These are phyloP conservation scores for Galaxias olidus DNA, from an alignment of 2,797 vertebrate genomes.

Conservation along the genomic window DNA sequence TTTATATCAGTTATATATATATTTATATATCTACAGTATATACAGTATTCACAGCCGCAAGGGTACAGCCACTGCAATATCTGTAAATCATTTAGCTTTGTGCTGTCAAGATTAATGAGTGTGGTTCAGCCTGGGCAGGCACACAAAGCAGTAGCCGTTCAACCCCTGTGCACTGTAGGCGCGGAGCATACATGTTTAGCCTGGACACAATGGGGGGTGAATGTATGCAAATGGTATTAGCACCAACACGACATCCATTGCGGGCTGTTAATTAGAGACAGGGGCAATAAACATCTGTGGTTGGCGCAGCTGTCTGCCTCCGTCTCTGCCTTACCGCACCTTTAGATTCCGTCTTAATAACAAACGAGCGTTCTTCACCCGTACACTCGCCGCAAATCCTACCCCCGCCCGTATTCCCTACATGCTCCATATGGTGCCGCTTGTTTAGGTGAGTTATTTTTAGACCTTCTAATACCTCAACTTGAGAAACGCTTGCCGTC, in stretches of 20 bases:
- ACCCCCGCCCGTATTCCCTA: slow-evolving; percentile 41
- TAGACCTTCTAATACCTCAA: slow-evolving; percentile 49
- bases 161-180: neutral
- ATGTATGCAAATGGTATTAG: slow-evolving; percentile 51
- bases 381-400: slow-evolving; percentile 30
- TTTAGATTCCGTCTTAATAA: slow-evolving; percentile 33
- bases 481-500: slow-evolving; percentile 50
- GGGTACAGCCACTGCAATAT: slow-evolving; percentile 54
- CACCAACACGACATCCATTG: slow-evolving; percentile 50
- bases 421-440: slow-evolving; percentile 50
- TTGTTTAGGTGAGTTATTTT: slow-evolving; percentile 64
- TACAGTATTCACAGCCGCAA: slow-evolving; percentile 28
- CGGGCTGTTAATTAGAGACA: slow-evolving; percentile 56
- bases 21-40: too few relatives aligned
- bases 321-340: slow-evolving; percentile 24
- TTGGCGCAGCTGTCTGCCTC: slow-evolving; percentile 28
- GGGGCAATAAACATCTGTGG: slow-evolving; percentile 54
- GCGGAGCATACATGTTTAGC: slow-evolving; percentile 17
- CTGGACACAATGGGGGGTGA: slow-evolving; percentile 32
- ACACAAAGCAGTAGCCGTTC: slow-evolving; percentile 27
- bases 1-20: slow-evolving; percentile 41
- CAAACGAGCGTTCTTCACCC: slow-evolving; percentile 33
- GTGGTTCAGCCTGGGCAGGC: slow-evolving; percentile 38
- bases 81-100: slow-evolving; percentile 66
- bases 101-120: slow-evolving; percentile 58